Percentiles rank a stretch among this genome's conserved stretches.
These are phyloP conservation scores for Marcusenius ussheri DNA, from an alignment of 2,113 vertebrate genomes.

Conservation along the genomic window DNA sequence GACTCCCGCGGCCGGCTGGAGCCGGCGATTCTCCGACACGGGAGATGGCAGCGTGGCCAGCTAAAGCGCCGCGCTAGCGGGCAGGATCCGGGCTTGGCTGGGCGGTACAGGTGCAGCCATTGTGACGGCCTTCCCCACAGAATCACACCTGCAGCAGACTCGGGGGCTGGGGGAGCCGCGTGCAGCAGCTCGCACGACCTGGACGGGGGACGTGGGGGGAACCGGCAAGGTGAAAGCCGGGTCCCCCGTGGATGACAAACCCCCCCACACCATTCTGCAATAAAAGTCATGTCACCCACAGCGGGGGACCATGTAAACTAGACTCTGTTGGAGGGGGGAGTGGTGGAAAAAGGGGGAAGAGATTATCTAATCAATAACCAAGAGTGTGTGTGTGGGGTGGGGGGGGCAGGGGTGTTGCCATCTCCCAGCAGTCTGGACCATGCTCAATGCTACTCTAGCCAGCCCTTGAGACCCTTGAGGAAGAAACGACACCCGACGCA, in stretches of 20 bases:
- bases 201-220: constrained; percentile 41
- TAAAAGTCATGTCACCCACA: constrained; percentile 38
- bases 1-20: neutral
- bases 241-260: neutral
- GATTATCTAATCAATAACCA: constrained; percentile 71
- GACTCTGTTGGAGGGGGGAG: constrained; percentile 28
- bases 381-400: constrained; percentile 10
- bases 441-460: constrained; percentile 29
- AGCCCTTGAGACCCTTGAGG: neutral
- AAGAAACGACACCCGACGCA: constrained; percentile 42
- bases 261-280: constrained; percentile 29
- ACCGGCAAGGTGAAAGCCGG: constrained; percentile 26
- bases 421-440: constrained; percentile 14
- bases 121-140: constrained; percentile 4
- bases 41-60: neutral
- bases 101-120: constrained; percentile 47
- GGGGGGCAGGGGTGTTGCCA: neutral
- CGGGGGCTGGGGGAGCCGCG: constrained; percentile 50
- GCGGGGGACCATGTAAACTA: constrained; percentile 56
- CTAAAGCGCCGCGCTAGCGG: neutral
- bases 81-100: neutral
- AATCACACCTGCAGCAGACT: constrained; percentile 58
- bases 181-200: constrained; percentile 49
- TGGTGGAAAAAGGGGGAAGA: constrained; percentile 40
- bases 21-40: neutral